phyloP scores from a whole-genome alignment of 2,888 invertebrate genomes.

The Erebia aethiops region DNA sequence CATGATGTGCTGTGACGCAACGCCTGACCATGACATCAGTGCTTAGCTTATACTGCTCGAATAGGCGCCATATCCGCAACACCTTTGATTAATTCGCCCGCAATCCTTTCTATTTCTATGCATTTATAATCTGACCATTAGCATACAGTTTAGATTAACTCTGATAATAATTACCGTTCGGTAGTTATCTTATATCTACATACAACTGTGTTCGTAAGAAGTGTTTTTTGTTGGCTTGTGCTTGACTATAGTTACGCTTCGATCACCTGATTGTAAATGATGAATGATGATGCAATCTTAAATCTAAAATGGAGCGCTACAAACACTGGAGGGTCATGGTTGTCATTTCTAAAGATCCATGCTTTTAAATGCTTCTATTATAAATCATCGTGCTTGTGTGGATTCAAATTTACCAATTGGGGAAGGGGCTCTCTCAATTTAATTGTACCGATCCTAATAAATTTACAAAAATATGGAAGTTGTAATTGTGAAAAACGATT shows the following conservation, averaged over 20 bases:
- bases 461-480: too few species aligned
- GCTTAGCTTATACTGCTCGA: constrained; percentile 37
- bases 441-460: too few species aligned
- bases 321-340: background rate
- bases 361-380: background rate
- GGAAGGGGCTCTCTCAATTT: background rate
- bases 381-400: background rate
- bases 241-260: background rate
- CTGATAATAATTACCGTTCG: background rate
- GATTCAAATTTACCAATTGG: background rate
- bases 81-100: constrained; percentile 57
- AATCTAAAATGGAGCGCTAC: background rate
- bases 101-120: constrained; percentile 38
- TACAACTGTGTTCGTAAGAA: background rate
- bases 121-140: constrained; percentile 20
- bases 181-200: background rate
- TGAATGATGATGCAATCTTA: constrained; percentile 1
- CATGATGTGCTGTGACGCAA: constrained; percentile 57
- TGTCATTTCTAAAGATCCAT: background rate
- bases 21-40: constrained; percentile 72
- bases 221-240: background rate
- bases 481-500: too few species aligned
- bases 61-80: constrained; percentile 50
- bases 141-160: constrained; percentile 3
- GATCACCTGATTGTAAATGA: background rate